phyloP scores from a whole-genome alignment of 2,888 invertebrate genomes.

The Pristionchus entomophagus region DNA sequence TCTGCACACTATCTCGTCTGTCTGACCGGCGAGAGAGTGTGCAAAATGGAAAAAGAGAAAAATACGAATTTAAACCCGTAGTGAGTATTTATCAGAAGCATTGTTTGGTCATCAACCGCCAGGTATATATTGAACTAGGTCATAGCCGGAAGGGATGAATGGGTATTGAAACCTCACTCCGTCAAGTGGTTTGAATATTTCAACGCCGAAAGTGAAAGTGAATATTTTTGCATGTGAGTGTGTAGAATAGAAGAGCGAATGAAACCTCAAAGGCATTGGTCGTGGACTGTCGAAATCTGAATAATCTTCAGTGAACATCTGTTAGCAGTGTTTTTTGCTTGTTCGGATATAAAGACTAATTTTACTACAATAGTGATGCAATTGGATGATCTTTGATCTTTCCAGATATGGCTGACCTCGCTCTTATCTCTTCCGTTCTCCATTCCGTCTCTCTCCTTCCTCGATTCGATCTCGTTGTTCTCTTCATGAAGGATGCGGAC shows the following conservation, averaged over 20 bases:
- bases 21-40: background rate
- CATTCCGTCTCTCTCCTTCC: constrained; percentile 48
- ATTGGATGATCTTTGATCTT: background rate
- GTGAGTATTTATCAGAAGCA: too few species aligned
- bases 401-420: constrained; percentile 2
- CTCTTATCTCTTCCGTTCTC: constrained; percentile 38
- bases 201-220: too few species aligned
- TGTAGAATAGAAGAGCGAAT: too few species aligned
- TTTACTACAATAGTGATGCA: background rate
- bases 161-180: too few species aligned
- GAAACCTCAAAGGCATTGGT: background rate
- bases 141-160: too few species aligned
- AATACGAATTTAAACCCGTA: background rate
- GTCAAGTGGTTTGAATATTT: too few species aligned
- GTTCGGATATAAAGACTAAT: background rate
- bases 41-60: background rate
- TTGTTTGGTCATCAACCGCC: too few species aligned
- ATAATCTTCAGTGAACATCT: background rate
- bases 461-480: constrained; percentile 57
- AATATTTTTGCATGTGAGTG: too few species aligned
- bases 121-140: background rate
- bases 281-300: background rate
- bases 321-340: background rate
- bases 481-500: constrained; percentile 54
- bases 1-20: too few species aligned